Evolutionary conservation across 2,888 invertebrate genomes (phyloP).

Genomic region (Cerastis leucographa): DNA sequence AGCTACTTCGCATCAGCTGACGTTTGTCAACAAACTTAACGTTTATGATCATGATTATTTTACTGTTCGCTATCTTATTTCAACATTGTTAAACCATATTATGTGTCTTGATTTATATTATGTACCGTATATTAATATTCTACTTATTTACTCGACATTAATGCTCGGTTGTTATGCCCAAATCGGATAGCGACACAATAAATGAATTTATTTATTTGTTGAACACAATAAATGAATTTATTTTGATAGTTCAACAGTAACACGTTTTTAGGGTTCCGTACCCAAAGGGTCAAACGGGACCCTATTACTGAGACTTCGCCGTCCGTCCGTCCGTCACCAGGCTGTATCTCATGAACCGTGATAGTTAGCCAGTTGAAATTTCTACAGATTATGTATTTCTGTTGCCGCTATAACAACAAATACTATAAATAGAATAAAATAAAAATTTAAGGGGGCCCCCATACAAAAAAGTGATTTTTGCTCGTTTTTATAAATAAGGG

Average conservation of each 20-base stretch:
- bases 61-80: constrained; percentile 45
- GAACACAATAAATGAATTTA: not conserved
- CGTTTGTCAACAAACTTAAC: constrained; percentile 25
- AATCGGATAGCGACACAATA: not conserved
- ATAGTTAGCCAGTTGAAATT: too few relatives aligned
- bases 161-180: not conserved
- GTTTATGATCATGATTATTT: constrained; percentile 4
- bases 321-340: too few relatives aligned
- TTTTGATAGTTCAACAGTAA: not conserved
- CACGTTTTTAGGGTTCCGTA: too few relatives aligned
- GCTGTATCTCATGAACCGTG: too few relatives aligned
- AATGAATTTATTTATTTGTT: not conserved
- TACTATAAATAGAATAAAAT: too few relatives aligned
- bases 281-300: too few relatives aligned
- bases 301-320: too few relatives aligned
- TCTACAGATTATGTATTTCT: too few relatives aligned
- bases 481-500: too few relatives aligned
- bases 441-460: too few relatives aligned
- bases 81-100: constrained; percentile 32
- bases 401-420: too few relatives aligned
- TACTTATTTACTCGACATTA: constrained; percentile 5
- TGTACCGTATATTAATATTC: not conserved
- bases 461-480: too few relatives aligned
- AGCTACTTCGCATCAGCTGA: constrained; percentile 20
- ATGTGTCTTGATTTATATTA: constrained; percentile 5